phyloP scores from a whole-genome alignment of 2,888 invertebrate genomes.

The Steromphala cineraria region DNA sequence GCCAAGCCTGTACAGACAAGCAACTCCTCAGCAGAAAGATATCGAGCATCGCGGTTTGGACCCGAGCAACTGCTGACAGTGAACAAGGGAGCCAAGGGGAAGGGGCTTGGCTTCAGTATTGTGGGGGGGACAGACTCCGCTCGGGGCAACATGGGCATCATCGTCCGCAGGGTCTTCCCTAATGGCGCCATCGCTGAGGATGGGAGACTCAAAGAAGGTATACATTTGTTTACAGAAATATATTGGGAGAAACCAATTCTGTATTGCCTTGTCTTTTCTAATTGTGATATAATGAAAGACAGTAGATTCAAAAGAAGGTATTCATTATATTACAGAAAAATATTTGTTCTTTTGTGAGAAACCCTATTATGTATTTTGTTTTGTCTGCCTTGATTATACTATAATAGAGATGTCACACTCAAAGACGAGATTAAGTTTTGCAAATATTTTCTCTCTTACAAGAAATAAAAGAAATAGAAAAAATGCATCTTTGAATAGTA shows the following conservation, averaged over 20 bases:
- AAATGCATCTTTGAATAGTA: too few species aligned
- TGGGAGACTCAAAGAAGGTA: conserved; percentile 89
- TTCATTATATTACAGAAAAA: too few species aligned
- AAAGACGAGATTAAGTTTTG: too few species aligned
- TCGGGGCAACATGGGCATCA: conserved; percentile 91
- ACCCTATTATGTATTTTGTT: too few species aligned
- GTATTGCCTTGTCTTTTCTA: background rate
- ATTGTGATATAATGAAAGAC: background rate
- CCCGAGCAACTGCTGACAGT: conserved; percentile 77
- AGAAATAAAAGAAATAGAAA: too few species aligned
- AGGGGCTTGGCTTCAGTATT: conserved; percentile 91
- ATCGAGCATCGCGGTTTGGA: conserved; percentile 30
- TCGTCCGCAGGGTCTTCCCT: conserved; percentile 90
- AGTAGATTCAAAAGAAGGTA: background rate
- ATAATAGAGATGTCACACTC: too few species aligned
- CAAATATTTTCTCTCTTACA: background rate
- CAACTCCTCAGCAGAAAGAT: background rate
- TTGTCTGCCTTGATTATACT: too few species aligned
- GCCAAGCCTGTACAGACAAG: background rate
- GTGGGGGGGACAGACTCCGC: conserved; percentile 92
- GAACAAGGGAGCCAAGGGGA: conserved; percentile 88
- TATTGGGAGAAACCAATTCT: too few species aligned
- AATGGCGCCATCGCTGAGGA: conserved; percentile 90
- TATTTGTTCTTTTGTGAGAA: too few species aligned
- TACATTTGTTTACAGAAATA: background rate